Evolutionary conservation across 2,888 invertebrate species (phyloP), one percentile per base, ranked within the genome.

Genomic region (Celastrina argiolus): DNA sequence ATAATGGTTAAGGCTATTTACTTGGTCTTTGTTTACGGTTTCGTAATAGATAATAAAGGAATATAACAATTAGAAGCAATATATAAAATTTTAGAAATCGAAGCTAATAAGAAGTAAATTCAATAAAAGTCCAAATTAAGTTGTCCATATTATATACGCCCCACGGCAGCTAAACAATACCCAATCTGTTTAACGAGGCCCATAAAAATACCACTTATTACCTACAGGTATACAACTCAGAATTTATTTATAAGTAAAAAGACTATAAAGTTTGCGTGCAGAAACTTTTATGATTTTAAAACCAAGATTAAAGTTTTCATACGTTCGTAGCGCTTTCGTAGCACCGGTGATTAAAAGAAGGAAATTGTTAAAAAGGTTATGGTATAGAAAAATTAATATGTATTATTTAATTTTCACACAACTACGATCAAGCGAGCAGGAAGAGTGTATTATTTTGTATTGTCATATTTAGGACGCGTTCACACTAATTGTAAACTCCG

Each of bases 211-310:
- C 28, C 58, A 58, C 58, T 31, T 51, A 51, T 51, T 26, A 51
- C 51, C 22, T 26, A 51, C 51, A 51, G 51, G 51, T 51, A 51
- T 22, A 36, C 36, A 36, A 26, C 39, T 12, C 4, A 39, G 14
- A 22, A 14, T 36, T 18, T 22, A 61, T 61, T 61, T 61, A 61
- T 61, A 36, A 36, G 61, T 61, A 61, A 61, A 22, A 61, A 34
- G 36, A 36, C 34, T 36, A 36, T 61, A 61, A 61, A 61, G 36
- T 39, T 61, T 14, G 39, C 61, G 61, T 61, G 61, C 61, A 61
- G 61, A 61, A 61, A 61, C 34, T 61, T 61, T 61, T 61, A 61
- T 61, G 61, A 36, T 61, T 39, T 10, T 39, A 59, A 59, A 59
- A 7, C 59, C 34, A 34, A 59, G 59, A 34, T 59, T 59, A 59